These are phyloP conservation scores for Anastrepha ludens DNA, from an alignment of 1,140 invertebrate genomes.

Conservation along the genomic window DNA sequence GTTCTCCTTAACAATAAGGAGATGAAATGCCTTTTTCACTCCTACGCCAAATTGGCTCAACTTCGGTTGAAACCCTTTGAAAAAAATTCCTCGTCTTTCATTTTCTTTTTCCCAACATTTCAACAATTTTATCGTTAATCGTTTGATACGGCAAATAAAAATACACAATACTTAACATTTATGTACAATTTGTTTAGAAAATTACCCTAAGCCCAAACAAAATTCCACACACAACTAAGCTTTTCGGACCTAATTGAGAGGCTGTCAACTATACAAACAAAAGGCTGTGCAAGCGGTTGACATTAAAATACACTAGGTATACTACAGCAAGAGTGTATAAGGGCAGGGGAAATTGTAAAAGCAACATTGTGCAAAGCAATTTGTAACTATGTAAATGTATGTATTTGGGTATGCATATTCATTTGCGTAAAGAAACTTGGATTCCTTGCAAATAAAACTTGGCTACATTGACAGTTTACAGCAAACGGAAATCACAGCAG, in stretches of 20 bases:
- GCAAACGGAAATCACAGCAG: conserved; percentile 35
- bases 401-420: background rate
- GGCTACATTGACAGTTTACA: conserved; percentile 24
- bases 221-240: background rate
- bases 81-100: background rate
- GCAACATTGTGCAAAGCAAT: background rate
- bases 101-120: background rate
- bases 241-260: conserved; percentile 28
- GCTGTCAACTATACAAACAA: conserved; percentile 33
- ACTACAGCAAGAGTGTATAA: no score
- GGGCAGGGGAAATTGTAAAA: background rate
- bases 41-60: no score
- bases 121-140: background rate
- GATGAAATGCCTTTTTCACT: no score
- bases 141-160: conserved; percentile 25
- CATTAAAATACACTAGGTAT: background rate
- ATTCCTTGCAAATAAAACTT: background rate
- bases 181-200: conserved; percentile 42
- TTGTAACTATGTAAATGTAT: background rate
- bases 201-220: conserved; percentile 27
- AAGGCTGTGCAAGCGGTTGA: conserved; percentile 1
- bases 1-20: no score
- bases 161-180: background rate
- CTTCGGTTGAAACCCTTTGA: background rate
- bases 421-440: background rate